These are phyloP conservation scores for Oeneis ivallda DNA, from an alignment of 2,888 invertebrate genomes.

Conservation along the genomic window DNA sequence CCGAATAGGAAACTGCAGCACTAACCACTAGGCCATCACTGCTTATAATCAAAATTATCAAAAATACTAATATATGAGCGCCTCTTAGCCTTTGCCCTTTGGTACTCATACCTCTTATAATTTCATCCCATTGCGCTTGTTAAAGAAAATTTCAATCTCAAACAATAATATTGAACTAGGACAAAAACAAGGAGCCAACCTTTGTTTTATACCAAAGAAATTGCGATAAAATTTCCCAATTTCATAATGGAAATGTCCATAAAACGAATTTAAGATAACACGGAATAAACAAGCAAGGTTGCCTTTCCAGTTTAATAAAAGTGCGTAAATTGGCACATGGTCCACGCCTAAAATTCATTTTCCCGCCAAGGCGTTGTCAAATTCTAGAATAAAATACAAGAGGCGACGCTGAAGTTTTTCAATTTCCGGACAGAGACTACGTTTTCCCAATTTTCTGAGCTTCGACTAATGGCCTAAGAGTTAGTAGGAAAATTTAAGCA, in stretches of 20 bases:
- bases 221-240: conserved; percentile 12
- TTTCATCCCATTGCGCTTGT: background rate
- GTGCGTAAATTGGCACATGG: conserved; percentile 54
- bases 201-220: background rate
- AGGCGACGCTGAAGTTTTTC: conserved; percentile 70
- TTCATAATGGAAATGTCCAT: conserved; percentile 28
- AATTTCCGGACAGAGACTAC: conserved; percentile 73
- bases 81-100: too few species aligned
- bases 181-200: background rate
- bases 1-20: too few species aligned
- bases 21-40: too few species aligned
- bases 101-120: too few species aligned
- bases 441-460: conserved; percentile 70
- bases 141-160: background rate
- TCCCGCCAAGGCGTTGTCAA: conserved; percentile 57
- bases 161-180: background rate
- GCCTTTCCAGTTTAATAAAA: conserved; percentile 47
- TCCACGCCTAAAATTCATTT: conserved; percentile 50
- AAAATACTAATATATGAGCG: too few species aligned
- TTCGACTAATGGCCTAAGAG: conserved; percentile 51
- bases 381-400: conserved; percentile 65
- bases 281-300: conserved; percentile 41
- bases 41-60: too few species aligned
- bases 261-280: conserved; percentile 30
- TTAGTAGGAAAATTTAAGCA: background rate